These are phyloP conservation scores for Oryzias celebensis DNA, from an alignment of 2,113 vertebrate species.

Conservation along the genomic window DNA sequence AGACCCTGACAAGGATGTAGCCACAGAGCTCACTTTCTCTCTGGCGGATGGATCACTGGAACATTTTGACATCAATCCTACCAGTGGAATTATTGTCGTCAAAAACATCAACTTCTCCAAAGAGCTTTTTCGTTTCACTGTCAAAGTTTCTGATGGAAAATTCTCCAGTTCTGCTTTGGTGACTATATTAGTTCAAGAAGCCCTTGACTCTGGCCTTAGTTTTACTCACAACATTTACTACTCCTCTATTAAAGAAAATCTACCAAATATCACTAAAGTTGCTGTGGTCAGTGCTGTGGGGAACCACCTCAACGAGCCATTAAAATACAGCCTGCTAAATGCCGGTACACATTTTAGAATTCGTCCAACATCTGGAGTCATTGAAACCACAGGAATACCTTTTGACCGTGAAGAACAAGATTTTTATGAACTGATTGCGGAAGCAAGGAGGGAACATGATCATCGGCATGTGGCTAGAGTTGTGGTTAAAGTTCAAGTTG, in stretches of 20 bases:
- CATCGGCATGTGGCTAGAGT: constrained; percentile 88
- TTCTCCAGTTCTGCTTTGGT: constrained; percentile 89
- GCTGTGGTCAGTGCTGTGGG: constrained; percentile 93
- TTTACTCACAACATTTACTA: constrained; percentile 89
- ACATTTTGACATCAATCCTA: constrained; percentile 86
- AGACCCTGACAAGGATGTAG: constrained; percentile 88
- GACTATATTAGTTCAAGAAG: constrained; percentile 86
- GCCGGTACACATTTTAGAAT: constrained; percentile 91
- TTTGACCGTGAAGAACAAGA: constrained; percentile 94
- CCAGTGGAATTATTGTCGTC: constrained; percentile 85
- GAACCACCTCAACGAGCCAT: constrained; percentile 91
- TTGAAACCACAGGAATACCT: constrained; percentile 89
- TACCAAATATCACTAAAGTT: constrained; percentile 86
- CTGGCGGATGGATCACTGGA: constrained; percentile 85
- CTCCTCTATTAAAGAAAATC: constrained; percentile 90
- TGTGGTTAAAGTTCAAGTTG: constrained; percentile 87
- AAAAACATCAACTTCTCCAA: constrained; percentile 89
- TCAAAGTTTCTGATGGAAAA: constrained; percentile 92
- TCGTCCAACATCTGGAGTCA: constrained; percentile 91
- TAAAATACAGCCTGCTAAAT: constrained; percentile 91
- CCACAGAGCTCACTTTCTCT: constrained; percentile 86
- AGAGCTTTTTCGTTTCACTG: constrained; percentile 88
- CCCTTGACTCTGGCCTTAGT: constrained; percentile 91
- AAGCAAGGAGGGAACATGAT: constrained; percentile 90
- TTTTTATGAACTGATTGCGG: constrained; percentile 91